A percentile compares a stretch with the other conserved stretches of the same genome.
These are phyloP conservation scores for Wasmannia auropunctata DNA, from an alignment of 1,140 invertebrate genomes.

Conservation along the genomic window DNA sequence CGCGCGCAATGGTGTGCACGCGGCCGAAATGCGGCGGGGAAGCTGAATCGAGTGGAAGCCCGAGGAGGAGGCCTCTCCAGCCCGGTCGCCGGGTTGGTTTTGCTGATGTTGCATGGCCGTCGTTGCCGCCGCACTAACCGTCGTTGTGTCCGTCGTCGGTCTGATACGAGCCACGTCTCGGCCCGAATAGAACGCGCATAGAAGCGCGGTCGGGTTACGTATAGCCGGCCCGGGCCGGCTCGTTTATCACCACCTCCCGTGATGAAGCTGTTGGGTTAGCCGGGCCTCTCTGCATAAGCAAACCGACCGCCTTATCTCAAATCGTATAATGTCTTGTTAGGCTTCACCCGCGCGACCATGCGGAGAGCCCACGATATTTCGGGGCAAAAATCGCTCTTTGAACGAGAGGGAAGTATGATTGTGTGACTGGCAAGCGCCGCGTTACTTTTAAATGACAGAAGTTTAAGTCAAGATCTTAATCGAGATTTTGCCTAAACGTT, in stretches of 20 bases:
- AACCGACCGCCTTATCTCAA: constrained; percentile 71
- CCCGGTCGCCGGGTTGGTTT: constrained; percentile 5
- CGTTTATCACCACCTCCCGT: constrained; percentile 77
- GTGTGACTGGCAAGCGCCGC: background rate
- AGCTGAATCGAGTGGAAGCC: constrained; percentile 57
- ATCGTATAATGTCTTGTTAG: constrained; percentile 74
- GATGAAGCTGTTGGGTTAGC: constrained; percentile 78
- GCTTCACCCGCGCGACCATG: background rate
- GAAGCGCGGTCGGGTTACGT: constrained; percentile 65
- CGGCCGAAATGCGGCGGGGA: constrained; percentile 42
- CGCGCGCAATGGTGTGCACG: constrained; percentile 53
- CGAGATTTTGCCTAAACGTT: background rate
- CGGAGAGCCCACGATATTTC: background rate
- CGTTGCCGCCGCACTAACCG: constrained; percentile 28
- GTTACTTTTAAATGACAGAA: background rate
- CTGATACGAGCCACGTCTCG: constrained; percentile 47
- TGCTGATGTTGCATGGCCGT: constrained; percentile 56
- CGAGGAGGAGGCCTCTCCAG: constrained; percentile 12
- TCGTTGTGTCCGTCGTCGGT: constrained; percentile 9
- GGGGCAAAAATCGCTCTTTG: background rate
- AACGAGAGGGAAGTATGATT: background rate
- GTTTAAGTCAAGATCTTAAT: background rate
- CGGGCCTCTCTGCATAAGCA: constrained; percentile 65
- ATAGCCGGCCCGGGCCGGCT: constrained; percentile 64
- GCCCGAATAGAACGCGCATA: constrained; percentile 68